These are phyloP conservation scores for Selene dorsalis DNA, from an alignment of 2,797 vertebrate genomes.

Conservation along the genomic window DNA sequence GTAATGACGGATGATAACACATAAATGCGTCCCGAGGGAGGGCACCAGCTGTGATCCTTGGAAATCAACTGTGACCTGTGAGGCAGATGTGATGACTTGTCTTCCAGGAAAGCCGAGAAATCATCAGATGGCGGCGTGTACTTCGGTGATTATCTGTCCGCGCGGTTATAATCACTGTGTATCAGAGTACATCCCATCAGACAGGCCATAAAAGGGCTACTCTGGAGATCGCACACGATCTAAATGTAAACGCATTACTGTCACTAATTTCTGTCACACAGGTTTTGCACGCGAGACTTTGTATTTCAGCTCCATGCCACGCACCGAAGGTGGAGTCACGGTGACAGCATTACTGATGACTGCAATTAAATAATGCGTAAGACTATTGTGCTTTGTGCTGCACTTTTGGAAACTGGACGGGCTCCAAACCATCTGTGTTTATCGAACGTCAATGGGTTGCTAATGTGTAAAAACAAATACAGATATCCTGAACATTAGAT, in stretches of 20 bases:
- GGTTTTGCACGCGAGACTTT: conserved; percentile 51
- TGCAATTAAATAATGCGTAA: conserved; percentile 72
- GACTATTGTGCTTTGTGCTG: conserved; percentile 73
- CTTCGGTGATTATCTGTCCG: conserved; percentile 51
- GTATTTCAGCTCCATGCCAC: conserved; percentile 31
- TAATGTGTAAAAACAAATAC: conserved; percentile 79
- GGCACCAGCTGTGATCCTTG: conserved; percentile 67
- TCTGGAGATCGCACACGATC: conserved; percentile 37
- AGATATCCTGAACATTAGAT: conserved; percentile 72
- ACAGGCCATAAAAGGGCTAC: conserved; percentile 19
- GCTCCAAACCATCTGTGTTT: conserved; percentile 81
- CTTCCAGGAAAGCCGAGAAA: conserved; percentile 53
- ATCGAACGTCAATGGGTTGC: conserved; percentile 68
- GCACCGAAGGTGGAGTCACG: conserved; percentile 65
- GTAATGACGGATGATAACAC: conserved; percentile 73
- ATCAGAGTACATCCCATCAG: conserved; percentile 54
- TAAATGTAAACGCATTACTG: conserved; percentile 20
- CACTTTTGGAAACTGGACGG: conserved; percentile 76
- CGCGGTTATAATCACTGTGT: conserved; percentile 37
- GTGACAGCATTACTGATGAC: conserved; percentile 78
- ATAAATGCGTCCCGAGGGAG: conserved; percentile 68
- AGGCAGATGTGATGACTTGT: conserved; percentile 70
- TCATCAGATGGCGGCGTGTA: conserved; percentile 41
- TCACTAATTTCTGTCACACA: conserved; percentile 40
- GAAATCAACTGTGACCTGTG: conserved; percentile 67